Base-by-base conservation (phyloP, 2,888 invertebrate genomes). In the Limnephilus rhombicus region DNA sequence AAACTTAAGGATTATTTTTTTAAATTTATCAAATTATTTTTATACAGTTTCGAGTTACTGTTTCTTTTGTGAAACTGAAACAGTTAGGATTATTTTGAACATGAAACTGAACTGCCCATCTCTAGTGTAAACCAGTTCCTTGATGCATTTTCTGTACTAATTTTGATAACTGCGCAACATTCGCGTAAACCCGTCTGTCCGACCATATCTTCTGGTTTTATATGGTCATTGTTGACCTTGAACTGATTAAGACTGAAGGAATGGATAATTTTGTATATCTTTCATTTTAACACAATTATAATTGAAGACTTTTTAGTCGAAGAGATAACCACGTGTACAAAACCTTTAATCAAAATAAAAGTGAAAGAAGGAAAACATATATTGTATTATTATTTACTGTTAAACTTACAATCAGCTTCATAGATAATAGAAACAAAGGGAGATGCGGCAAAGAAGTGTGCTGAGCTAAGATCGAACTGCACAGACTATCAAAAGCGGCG, bases 141-240 rank as follows among this genome's bases (percentile, higher is more conserved):
- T 15, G 3, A 3, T 53, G 18, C 53, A 53, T 53, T 53, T 53
- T 53, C 68, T 68, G 68, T n/a, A 68, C 9, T 68, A 34, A n/a
- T 18, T 89, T 89, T 89, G 34, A 86, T n/a, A 15, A 37, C 34
- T 34, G 24, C 37, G 34, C 83, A 34, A 83, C 83, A 31, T 83
- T 83, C 2, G 83, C 18, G 15, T 18, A 31, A 34, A 37, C 34
- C 34, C 31, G 83, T 83, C 83, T 31, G 31, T 37, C 37, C 34
- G 31, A 83, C 37, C 24, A 15, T 83, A 31, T 37, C 24, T 24
- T 29, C 82, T 18, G 34, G 31, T 37, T 83, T 83, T 34, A 34
- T 37, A 83, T 83, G 83, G 31, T 83, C 83, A 83, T 7, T 83
- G 13, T n/a, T 68, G 68, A 9, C 68, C 68, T 24, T 68, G 68